These are phyloP conservation scores for Drosophila mettleri DNA, from an alignment of 2,888 invertebrate species.

Conservation along the genomic window DNA sequence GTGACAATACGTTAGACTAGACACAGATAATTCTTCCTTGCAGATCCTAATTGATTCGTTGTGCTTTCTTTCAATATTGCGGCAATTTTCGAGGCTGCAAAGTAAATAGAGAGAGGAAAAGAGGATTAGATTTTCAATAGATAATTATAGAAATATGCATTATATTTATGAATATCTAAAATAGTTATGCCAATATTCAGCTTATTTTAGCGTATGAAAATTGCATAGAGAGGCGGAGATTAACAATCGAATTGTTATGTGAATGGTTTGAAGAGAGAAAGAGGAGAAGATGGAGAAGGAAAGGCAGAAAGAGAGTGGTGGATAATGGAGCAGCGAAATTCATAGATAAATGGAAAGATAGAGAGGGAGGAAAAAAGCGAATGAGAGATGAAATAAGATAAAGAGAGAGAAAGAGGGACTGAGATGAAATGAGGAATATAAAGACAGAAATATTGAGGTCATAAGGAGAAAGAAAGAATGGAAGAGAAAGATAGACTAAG, in stretches of 20 bases:
- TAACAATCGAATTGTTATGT: not conserved
- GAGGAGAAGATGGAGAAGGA: not conserved
- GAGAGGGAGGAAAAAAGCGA: not conserved
- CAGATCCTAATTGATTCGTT: conserved; percentile 32
- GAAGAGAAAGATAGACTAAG: no score
- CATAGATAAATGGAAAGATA: not conserved
- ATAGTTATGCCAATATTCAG: not conserved
- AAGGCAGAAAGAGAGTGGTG: not conserved
- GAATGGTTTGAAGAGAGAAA: no score
- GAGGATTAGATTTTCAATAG: not conserved
- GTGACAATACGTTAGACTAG: conserved; percentile 71
- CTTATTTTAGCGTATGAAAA: not conserved
- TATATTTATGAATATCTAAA: no score
- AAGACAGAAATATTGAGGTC: not conserved
- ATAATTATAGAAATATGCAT: not conserved
- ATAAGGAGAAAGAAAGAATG: not conserved
- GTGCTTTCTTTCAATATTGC: conserved; percentile 15
- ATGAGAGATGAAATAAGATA: not conserved
- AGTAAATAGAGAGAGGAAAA: not conserved
- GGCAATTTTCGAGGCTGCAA: conserved; percentile 28
- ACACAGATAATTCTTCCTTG: conserved; percentile 25
- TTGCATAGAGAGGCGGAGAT: not conserved
- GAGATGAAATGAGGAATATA: no score
- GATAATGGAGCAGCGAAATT: no score
- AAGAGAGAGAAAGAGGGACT: not conserved